phyloP scores from a whole-genome alignment of 2,797 vertebrate genomes.

The Anabacerthia variegaticeps region DNA sequence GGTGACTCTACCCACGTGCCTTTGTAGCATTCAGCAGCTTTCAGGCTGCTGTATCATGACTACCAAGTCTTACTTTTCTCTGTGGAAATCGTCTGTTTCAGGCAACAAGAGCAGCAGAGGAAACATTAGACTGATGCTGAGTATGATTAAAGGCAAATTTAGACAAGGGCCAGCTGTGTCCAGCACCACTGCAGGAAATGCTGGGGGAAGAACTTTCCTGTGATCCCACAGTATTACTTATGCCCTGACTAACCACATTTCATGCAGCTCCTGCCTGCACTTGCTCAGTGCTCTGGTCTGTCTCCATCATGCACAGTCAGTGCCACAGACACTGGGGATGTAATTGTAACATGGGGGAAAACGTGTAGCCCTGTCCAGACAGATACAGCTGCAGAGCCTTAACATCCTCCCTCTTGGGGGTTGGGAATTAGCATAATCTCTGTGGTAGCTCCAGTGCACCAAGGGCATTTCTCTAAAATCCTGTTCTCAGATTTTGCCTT shows the following conservation, averaged over 20 bases:
- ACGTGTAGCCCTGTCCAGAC: neutral
- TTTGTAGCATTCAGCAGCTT: neutral
- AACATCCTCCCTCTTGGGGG: neutral
- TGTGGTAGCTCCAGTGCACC: neutral
- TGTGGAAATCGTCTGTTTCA: neutral
- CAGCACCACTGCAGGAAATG: neutral
- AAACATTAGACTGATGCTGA: neutral
- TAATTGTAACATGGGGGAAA: neutral
- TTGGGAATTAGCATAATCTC: neutral
- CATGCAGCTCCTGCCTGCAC: neutral
- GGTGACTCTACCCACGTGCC: neutral
- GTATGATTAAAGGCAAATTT: neutral
- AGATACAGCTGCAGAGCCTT: neutral
- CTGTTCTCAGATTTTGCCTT: conserved; percentile 24
- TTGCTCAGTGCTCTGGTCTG: neutral
- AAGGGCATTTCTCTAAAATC: neutral
- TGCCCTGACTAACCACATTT: neutral
- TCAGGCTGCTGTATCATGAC: rapidly evolving
- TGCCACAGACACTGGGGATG: neutral
- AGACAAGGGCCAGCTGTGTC: neutral
- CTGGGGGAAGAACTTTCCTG: neutral
- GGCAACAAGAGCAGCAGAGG: neutral
- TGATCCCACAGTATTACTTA: neutral
- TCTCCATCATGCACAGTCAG: neutral
- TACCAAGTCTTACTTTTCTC: neutral